These are phyloP conservation scores for Cheilosia vulpina DNA, from an alignment of 2,888 invertebrate species.

Conservation along the genomic window DNA sequence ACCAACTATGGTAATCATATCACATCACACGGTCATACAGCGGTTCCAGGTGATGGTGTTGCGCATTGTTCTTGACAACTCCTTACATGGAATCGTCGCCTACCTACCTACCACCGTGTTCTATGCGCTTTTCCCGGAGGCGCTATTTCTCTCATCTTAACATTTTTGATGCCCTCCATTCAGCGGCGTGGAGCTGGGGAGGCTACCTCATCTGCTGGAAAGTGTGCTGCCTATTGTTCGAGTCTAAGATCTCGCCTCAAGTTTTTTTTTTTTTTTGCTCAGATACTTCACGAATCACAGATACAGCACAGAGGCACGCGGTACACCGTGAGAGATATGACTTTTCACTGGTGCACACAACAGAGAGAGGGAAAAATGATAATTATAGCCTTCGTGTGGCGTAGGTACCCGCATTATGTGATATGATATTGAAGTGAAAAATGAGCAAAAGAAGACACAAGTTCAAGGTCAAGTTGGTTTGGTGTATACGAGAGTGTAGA, in stretches of 20 bases:
- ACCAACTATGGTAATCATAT: constrained; percentile 59
- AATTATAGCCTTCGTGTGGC: constrained; percentile 57
- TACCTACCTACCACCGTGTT: constrained; percentile 8
- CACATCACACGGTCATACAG: constrained; percentile 45
- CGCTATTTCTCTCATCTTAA: constrained; percentile 50
- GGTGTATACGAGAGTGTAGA: neutral
- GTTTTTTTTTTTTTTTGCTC: constrained; percentile 21
- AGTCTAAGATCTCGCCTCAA: constrained; percentile 63
- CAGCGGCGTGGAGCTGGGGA: neutral
- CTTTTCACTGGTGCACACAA: constrained; percentile 30
- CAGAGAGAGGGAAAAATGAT: constrained; percentile 39
- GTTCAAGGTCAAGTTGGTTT: constrained; percentile 68
- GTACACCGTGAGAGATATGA: constrained; percentile 38
- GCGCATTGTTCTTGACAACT: constrained; percentile 70
- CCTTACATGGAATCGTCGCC: constrained; percentile 32
- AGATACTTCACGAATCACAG: constrained; percentile 43
- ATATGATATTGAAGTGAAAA: constrained; percentile 45
- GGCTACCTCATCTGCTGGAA: constrained; percentile 23
- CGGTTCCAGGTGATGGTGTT: constrained; percentile 67
- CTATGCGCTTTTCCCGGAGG: constrained; percentile 39
- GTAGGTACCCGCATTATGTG: constrained; percentile 4
- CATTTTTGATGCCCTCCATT: constrained; percentile 48
- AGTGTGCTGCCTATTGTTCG: constrained; percentile 63
- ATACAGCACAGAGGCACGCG: constrained; percentile 24
- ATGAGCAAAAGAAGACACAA: constrained; percentile 61